These are phyloP conservation scores for Murina feae DNA, from an alignment of 2,113 vertebrate genomes.

Conservation along the genomic window DNA sequence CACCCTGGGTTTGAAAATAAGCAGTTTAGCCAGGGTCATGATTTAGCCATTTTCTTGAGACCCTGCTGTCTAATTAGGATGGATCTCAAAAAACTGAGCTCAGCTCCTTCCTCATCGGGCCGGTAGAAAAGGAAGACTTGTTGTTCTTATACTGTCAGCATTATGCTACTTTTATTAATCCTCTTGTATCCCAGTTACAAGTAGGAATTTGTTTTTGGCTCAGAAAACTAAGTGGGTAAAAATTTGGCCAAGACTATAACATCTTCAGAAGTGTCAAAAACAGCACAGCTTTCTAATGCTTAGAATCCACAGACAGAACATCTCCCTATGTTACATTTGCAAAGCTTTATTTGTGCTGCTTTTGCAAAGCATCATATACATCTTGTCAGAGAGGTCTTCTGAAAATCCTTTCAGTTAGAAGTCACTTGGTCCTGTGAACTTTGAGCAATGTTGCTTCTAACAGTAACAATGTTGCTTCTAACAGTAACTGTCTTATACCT, in stretches of 20 bases:
- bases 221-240: constrained; percentile 1
- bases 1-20: constrained; percentile 44
- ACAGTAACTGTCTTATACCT: not conserved
- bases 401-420: not conserved
- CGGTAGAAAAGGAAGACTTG: not conserved
- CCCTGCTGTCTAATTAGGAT: constrained; percentile 44
- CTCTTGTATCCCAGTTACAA: not conserved
- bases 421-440: not conserved
- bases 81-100: constrained; percentile 41
- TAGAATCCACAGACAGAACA: not conserved
- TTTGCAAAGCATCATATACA: not conserved
- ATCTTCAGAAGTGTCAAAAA: not conserved
- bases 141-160: not conserved
- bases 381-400: not conserved
- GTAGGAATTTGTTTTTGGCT: constrained; percentile 26
- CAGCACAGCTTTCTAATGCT: not conserved
- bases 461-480: not conserved
- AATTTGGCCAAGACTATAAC: not conserved
- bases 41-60: constrained; percentile 50
- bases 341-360: not conserved
- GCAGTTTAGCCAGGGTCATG: constrained; percentile 10
- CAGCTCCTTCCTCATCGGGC: constrained; percentile 31
- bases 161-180: constrained; percentile 27
- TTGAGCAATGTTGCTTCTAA: not conserved
- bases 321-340: not conserved